Conservation (phyloP, 2,888 invertebrate species). For the Matsumyia berberina region DNA sequence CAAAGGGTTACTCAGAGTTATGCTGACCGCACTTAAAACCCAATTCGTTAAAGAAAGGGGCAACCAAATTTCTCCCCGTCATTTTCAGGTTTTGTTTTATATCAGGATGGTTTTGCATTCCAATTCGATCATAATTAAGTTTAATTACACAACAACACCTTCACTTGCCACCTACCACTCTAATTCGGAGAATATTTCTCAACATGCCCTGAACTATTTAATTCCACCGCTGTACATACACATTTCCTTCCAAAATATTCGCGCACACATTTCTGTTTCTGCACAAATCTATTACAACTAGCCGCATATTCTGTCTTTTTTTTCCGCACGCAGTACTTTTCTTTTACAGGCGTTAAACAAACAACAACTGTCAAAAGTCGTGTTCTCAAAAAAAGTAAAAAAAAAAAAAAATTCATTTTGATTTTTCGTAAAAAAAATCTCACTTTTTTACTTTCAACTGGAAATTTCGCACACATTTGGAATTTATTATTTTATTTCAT, state of each 20-base stretch:
- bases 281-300: conserved; percentile 63
- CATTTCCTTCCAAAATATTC: conserved; percentile 24
- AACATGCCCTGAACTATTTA: not conserved
- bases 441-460: conserved; percentile 75
- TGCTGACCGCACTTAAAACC: too few species aligned
- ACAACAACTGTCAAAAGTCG: conserved; percentile 79
- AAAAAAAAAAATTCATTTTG: conserved; percentile 72
- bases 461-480: conserved; percentile 71
- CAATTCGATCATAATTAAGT: too few species aligned
- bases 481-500: conserved; percentile 68
- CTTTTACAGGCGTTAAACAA: conserved; percentile 79
- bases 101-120: too few species aligned
- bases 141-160: too few species aligned
- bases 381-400: conserved; percentile 77
- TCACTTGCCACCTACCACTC: not conserved
- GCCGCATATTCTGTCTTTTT: conserved; percentile 53
- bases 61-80: too few species aligned
- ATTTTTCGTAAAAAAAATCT: conserved; percentile 74
- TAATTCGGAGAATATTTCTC: not conserved
- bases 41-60: too few species aligned
- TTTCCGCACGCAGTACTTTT: conserved; percentile 68
- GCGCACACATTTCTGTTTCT: conserved; percentile 38
- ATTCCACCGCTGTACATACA: conserved; percentile 42
- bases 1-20: too few species aligned
- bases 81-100: too few species aligned